A percentile compares a stretch with the other conserved stretches of the same genome.
These are phyloP conservation scores for Palythoa heliodiscus DNA, from an alignment of 92 coral and sea anemone species.

Conservation along the genomic window DNA sequence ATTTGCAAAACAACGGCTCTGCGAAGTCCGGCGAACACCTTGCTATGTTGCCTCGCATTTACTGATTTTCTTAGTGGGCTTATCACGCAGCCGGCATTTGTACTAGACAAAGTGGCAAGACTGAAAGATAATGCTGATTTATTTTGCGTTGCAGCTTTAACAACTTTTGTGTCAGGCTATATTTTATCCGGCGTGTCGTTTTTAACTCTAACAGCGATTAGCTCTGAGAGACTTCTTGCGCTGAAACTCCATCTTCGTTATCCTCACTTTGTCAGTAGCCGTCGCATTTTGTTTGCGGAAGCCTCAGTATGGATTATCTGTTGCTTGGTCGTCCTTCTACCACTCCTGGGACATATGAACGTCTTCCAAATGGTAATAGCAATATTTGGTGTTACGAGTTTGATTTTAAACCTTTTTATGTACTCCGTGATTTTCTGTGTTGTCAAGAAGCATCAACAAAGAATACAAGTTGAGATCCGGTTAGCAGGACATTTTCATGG, in stretches of 20 bases:
- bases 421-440: conserved; percentile 26
- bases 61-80: conserved; percentile 37
- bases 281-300: conserved; percentile 11
- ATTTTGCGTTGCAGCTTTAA: conserved; percentile 16
- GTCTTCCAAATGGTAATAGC: conserved; percentile 23
- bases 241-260: conserved; percentile 37
- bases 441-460: conserved; percentile 31
- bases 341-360: background rate
- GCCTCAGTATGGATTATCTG: conserved; percentile 20
- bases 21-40: conserved; percentile 32
- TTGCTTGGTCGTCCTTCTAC: conserved; percentile 15
- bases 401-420: conserved; percentile 14
- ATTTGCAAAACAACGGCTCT: conserved; percentile 23
- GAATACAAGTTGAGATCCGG: conserved; percentile 6
- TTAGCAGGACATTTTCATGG: conserved; percentile 36
- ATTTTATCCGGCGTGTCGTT: conserved; percentile 32
- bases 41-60: conserved; percentile 11
- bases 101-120: conserved; percentile 35
- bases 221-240: conserved; percentile 33
- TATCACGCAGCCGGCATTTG: conserved; percentile 35
- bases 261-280: background rate
- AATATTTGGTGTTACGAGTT: conserved; percentile 23
- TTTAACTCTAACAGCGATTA: conserved; percentile 30
- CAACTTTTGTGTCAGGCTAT: conserved; percentile 41
- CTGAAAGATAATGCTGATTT: background rate